phyloP scores from a whole-genome alignment of 2,797 vertebrate species.

The Acanthornis magna region DNA sequence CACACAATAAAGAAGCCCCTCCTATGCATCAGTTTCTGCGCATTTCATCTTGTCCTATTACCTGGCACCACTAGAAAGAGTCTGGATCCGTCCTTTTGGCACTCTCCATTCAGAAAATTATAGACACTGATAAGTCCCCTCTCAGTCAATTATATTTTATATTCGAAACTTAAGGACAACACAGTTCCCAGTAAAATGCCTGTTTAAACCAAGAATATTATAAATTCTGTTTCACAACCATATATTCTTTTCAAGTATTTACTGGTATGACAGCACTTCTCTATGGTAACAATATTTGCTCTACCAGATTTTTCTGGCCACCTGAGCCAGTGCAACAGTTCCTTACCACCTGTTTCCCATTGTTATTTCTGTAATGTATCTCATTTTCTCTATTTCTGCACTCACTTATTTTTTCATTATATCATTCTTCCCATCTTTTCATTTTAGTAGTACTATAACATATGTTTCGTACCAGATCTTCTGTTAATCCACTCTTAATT shows the following conservation, averaged over 20 bases:
- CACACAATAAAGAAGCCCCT: background rate
- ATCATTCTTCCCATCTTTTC: background rate
- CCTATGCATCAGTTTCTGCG: background rate
- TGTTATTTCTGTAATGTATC: background rate
- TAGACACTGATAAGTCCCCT: background rate
- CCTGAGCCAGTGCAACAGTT: background rate
- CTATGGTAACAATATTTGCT: background rate
- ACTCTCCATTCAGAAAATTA: background rate
- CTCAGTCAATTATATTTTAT: background rate
- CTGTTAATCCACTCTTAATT: background rate
- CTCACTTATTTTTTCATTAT: background rate
- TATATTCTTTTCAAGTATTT: background rate
- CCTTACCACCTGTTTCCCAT: background rate
- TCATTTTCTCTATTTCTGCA: background rate
- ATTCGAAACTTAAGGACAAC: background rate
- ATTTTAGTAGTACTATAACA: background rate
- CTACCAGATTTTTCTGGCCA: background rate
- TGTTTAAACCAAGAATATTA: background rate
- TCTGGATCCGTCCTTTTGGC: background rate
- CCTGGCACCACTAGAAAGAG: accelerated
- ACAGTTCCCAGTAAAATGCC: background rate
- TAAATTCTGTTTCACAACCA: background rate
- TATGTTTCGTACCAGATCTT: background rate
- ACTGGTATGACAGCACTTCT: background rate
- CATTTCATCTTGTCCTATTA: background rate